Evolutionary conservation across 2,797 vertebrate genomes (phyloP), one percentile per base, ranked within the genome.

Genomic region (Amblyopsis hoosieri): DNA sequence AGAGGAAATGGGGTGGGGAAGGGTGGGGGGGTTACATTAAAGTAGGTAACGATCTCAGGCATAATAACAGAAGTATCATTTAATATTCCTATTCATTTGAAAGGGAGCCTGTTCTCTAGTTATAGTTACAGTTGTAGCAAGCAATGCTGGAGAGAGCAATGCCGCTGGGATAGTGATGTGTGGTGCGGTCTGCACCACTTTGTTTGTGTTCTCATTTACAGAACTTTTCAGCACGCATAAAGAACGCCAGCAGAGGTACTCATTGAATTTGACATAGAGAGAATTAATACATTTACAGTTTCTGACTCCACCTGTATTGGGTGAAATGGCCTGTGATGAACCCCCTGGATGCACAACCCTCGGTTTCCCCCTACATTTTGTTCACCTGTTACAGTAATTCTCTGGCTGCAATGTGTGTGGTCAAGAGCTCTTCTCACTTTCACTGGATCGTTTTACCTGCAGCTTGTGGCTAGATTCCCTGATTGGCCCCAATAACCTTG

Each of bases 21-120:
- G 55, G 45, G 31, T 50, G 11, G 61, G 17, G 14, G 0, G 49
- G 19, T 29, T 56, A 54, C 52, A 19, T 55, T 56, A 37, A 58
- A 62, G 65, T 55, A 64, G 68, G 70, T 74, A 78, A 78, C 10
- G 57, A 70, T 74, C 64, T 65, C 49, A 70, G 60, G 52, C 57
- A 74, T 76, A 73, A 74, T 82, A 80, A 71, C 55, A 58, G 65
- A 80, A 81, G 64, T 61, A 86, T 81, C 52, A 87, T 88, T 83
- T 82, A 85, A 82, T 72, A 78, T 81, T 9, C 60, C 49, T 65
- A 64, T 84, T 82, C 64, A 74, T 85, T 76, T 75, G 57, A 72
- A 57, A 71, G 61, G 45, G 66, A 69, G 63, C 33, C 72, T 61
- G 71, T 78, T 82, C 69, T 23, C 62, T 65, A 82, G 73, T 83